Evolutionary conservation across 2,113 vertebrate genomes (phyloP), one percentile per base, ranked within the genome.

Genomic region (Xyliphius kryptos): DNA sequence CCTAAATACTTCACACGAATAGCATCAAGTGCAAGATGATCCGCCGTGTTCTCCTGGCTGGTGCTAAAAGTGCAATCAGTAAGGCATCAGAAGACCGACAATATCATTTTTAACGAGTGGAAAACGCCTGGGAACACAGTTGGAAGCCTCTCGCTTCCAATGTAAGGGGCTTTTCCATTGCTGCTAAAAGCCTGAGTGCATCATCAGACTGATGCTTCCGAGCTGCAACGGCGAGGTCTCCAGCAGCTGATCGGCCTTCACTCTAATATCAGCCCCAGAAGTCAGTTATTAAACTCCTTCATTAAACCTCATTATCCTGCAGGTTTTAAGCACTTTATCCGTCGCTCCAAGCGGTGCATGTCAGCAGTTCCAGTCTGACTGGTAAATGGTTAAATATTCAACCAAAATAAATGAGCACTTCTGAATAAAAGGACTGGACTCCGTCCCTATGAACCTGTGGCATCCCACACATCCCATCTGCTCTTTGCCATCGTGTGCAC

Each of bases 21-120:
- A 61, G 40, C 41, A 14, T 48, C 41, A 68, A 66, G 66, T 75
- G 73, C 69, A 69, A 71, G 53, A 46, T 32, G 19, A 71, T 54
- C 47, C 50, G 38, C 37, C 10, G 36, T 15, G 63, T 59, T 44
- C 53, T 55, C 47, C 52, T 61, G 46, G 56, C 56, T 43, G 49
- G 46, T 65, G 47, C 51, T 57, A 32, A 65, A 71, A 74, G 61
- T 71, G 73, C 57, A 52, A 61, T 65, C 66, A 44, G 61, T 61
- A 62, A 71, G 66, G 66, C 73, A 41, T 71, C 66, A 71, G 65
- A 68, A 65, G 61, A 56, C 61, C 53, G 61, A 68, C 40, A 54
- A 72, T 38, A 56, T 49, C 64, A 64, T 51, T 41, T 32, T 61
- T 64, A 65, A 61, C 53, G 40, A 61, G 32, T 49, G 67, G 47